Evolutionary conservation across 2,797 vertebrate genomes (phyloP), one percentile per base, ranked within the genome.

Genomic region (Myiotriccus ornatus): DNA sequence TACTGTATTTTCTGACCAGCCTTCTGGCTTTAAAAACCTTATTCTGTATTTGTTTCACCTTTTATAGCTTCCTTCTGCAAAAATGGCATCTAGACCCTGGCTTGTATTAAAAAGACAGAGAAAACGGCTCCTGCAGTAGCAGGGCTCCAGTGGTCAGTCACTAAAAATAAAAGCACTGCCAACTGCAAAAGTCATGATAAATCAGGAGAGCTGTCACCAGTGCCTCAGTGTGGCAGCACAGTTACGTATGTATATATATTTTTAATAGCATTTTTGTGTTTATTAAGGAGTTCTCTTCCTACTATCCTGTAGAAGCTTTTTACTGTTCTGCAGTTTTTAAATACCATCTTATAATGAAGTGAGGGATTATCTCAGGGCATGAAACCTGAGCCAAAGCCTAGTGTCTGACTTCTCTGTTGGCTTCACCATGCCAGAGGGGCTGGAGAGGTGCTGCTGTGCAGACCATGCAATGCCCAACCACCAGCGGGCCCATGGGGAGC

Each of bases 191-290:
- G 41, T 78, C 35, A 46, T 70, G 74, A 70, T 41, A 50, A 90
- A 96, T 0, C 10, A 28, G 23, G 69, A 77, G 69, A 90, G 83
- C 77, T 88, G 60, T 53, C 1, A 0, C 49, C 68, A 83, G 7
- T 24, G 71, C 68, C 37, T 34, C 76, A 39, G 7, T 34, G 28
- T 78, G 85, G 79, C 73, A 86, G 75, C 43, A 75, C 41, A 39
- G 62, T 84, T 84, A 89, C 28, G 47, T 53, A 32, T n/a, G 53
- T 57, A 35, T 6, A 39, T 47, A 47, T 47, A 46, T 71, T 82
- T 76, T 76, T 84, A 87, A 95, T 15, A 77, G 50, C 50, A 84
- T 81, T 93, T 94, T 89, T 77, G 89, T 41, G 34, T 75, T 84
- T 84, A 89, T 84, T 80, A 69, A 88, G 76, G 34, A 7, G 13